Base-by-base conservation (phyloP, 1,140 invertebrate species). In the Planococcus citri region DNA sequence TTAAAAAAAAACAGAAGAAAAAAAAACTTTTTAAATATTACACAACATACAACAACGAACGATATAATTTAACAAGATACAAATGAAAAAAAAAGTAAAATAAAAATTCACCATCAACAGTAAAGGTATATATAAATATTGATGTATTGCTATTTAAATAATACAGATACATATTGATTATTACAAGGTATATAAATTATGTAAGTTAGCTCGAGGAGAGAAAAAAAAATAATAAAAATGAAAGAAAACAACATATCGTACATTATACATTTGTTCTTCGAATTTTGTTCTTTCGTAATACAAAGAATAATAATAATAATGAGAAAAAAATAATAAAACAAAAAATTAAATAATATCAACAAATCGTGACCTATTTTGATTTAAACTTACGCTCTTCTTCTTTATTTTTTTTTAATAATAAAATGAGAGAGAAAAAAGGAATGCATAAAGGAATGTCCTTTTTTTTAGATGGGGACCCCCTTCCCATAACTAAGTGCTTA, bases 31-130 rank as follows among this genome's bases (percentile, higher is more conserved):
- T 25, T 64, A 64, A 24, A 64, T 24, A 64, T 27, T 24, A 64
- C 10, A 64, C 21, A 64, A 64, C 21, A 64, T 64, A 64, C 25
- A 64, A 64, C 60, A 64, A 64, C 60, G 60, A 64, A n/a, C n/a
- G n/a, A n/a, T n/a, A n/a, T 64, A 64, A 64, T 24, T 64, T 25
- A 24, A 64, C 25, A 25, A 64, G 22, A 64, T 58, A 22, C 21
- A 58, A 58, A n/a, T n/a, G n/a, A 60, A 22, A 60, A 60, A 22
- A 60, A 60, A 60, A 60, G 8, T 20, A n/a, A n/a, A n/a, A 9
- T 8, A 64, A 64, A 64, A 64, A 64, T 64, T 24, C 60, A 64
- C 20, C 21, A 25, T 25, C 60, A 64, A 25, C 21, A 64, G 17
- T 9, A 20, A 8, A 20, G 51, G 21, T 58, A 58, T n/a, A 58